A percentile compares a stretch with the other conserved stretches of the same genome.
phyloP scores from a whole-genome alignment of 2,797 vertebrate species.

The Lacerta viridis region DNA sequence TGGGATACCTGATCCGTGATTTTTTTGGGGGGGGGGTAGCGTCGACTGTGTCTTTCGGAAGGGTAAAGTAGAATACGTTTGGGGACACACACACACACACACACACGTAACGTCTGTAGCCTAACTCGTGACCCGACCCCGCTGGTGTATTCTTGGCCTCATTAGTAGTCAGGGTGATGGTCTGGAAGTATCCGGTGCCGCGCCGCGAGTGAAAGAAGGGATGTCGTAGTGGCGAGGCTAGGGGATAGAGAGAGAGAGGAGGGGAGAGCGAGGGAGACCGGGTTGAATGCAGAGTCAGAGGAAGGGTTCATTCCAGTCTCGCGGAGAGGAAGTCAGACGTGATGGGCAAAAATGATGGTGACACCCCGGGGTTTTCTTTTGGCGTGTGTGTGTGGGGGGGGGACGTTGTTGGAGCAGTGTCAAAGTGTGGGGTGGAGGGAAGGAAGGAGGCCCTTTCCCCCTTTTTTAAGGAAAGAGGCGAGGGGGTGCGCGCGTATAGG shows the following conservation, averaged over 20 bases:
- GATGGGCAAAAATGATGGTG: background rate
- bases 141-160: constrained; percentile 64
- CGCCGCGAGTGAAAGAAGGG: background rate
- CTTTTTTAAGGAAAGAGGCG: background rate
- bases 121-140: constrained; percentile 43
- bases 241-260: background rate
- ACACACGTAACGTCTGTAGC: too few species aligned
- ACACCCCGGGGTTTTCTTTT: background rate
- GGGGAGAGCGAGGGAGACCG: background rate
- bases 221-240: background rate
- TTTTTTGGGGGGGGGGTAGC: background rate
- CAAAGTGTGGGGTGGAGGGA: constrained; percentile 50
- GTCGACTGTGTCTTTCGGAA: background rate
- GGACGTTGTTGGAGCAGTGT: constrained; percentile 44
- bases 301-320: constrained; percentile 51
- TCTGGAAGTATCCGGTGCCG: background rate
- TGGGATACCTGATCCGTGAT: constrained; percentile 57
- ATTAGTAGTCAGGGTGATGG: constrained; percentile 63
- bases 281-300: constrained; percentile 33
- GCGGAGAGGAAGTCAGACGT: constrained; percentile 62
- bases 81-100: too few species aligned
- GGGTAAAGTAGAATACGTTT: background rate
- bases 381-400: constrained; percentile 14
- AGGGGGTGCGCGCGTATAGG: background rate
- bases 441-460: constrained; percentile 18